These are phyloP conservation scores for Melinaea marsaeus DNA, from an alignment of 2,888 invertebrate species.

Conservation along the genomic window DNA sequence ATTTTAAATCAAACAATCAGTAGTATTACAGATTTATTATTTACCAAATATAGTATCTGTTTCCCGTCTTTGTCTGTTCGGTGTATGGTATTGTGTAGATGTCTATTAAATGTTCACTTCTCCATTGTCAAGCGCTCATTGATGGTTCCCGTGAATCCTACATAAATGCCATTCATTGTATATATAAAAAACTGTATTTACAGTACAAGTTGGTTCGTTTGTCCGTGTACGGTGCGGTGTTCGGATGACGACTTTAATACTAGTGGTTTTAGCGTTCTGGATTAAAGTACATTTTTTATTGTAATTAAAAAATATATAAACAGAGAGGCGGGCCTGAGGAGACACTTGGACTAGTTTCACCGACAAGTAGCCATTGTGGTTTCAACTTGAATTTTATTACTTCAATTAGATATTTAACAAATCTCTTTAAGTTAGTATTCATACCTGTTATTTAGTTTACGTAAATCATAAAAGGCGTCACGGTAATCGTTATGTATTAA, in stretches of 20 bases:
- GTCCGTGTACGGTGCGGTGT: too few relatives aligned
- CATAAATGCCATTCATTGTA: neutral
- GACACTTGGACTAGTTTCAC: conserved; percentile 25
- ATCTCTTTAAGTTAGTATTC: too few relatives aligned
- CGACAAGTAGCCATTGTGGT: conserved; percentile 16
- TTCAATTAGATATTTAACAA: too few relatives aligned
- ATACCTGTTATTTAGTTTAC: too few relatives aligned
- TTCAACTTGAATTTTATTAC: conserved; percentile 10
- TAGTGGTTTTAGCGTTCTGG: too few relatives aligned
- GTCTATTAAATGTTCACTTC: conserved; percentile 34
- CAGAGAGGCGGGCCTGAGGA: neutral
- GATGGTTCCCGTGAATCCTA: conserved; percentile 25
- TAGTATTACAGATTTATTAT: too few relatives aligned
- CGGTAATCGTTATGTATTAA: neutral
- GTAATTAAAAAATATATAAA: neutral
- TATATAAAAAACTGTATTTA: neutral
- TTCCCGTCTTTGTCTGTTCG: too few relatives aligned
- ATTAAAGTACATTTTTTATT: too few relatives aligned
- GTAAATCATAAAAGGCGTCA: neutral
- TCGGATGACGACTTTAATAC: too few relatives aligned
- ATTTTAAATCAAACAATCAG: too few relatives aligned
- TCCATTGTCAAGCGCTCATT: conserved; percentile 39
- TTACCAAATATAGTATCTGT: too few relatives aligned
- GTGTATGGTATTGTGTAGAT: neutral
- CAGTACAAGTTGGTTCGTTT: too few relatives aligned